Percentiles rank a stretch among this genome's conserved stretches.
These are phyloP conservation scores for western clawed frog (Xenopus tropicalis) DNA, from an alignment of 2,113 vertebrate species.

Conservation along the genomic window DNA sequence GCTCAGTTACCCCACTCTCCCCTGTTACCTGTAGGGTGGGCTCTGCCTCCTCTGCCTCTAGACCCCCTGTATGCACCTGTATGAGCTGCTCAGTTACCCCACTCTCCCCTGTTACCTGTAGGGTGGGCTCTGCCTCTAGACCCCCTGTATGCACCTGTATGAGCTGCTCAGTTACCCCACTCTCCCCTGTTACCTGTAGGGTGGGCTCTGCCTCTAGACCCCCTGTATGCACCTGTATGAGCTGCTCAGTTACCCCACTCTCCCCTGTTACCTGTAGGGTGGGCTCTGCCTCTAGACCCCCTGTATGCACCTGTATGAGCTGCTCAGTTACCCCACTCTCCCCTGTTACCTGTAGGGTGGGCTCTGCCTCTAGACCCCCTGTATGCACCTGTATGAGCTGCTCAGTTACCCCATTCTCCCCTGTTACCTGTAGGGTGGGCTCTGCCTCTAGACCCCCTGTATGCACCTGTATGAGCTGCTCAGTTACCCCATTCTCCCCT, in stretches of 20 bases:
- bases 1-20: too few species aligned
- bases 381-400: background rate
- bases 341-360: background rate
- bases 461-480: background rate
- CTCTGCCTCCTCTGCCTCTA: background rate
- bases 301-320: constrained; percentile 1
- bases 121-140: background rate
- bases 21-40: background rate
- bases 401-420: too few species aligned
- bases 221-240: background rate
- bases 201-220: too few species aligned
- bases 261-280: background rate
- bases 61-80: background rate
- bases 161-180: constrained; percentile 6
- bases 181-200: background rate
- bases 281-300: too few species aligned
- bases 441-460: background rate
- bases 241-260: too few species aligned
- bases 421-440: background rate
- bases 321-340: background rate
- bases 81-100: background rate
- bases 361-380: background rate
- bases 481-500: background rate
- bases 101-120: background rate
- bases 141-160: background rate